A percentile compares a stretch with the other conserved stretches of the same genome.
Evolutionary conservation across 2,888 invertebrate species (phyloP).

Genomic region (Aporophyla nigra): DNA sequence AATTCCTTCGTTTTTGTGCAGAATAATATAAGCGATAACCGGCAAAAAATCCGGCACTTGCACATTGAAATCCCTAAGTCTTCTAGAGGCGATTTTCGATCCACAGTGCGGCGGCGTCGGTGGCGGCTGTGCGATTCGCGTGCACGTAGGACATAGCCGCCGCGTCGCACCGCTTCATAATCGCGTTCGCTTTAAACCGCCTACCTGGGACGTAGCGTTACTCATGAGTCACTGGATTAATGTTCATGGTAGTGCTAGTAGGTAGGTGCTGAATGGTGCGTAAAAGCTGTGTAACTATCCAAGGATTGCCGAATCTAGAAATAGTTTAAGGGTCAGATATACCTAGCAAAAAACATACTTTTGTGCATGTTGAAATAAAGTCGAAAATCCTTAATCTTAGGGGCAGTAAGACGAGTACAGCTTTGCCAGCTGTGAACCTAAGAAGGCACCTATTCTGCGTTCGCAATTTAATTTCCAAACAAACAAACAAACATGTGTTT

Average conservation of each 20-base stretch:
- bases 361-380: neutral
- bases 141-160: too few relatives aligned
- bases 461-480: neutral
- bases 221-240: slow-evolving; percentile 41
- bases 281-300: neutral
- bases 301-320: neutral
- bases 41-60: too few relatives aligned
- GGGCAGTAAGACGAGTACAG: neutral
- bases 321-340: slow-evolving; percentile 10
- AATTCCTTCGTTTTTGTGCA: too few relatives aligned
- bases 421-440: neutral
- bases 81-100: too few relatives aligned
- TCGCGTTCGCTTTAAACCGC: too few relatives aligned
- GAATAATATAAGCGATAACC: too few relatives aligned
- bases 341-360: neutral
- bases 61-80: too few relatives aligned
- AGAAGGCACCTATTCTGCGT: neutral
- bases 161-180: too few relatives aligned
- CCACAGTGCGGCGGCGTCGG: too few relatives aligned
- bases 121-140: too few relatives aligned
- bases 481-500: too few relatives aligned
- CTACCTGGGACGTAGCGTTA: too few relatives aligned
- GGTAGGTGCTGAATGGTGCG: neutral
- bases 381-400: neutral
- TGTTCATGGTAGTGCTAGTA: neutral